Conservation (phyloP, 2,797 vertebrate genomes). For the Rachycentron canadum region DNA sequence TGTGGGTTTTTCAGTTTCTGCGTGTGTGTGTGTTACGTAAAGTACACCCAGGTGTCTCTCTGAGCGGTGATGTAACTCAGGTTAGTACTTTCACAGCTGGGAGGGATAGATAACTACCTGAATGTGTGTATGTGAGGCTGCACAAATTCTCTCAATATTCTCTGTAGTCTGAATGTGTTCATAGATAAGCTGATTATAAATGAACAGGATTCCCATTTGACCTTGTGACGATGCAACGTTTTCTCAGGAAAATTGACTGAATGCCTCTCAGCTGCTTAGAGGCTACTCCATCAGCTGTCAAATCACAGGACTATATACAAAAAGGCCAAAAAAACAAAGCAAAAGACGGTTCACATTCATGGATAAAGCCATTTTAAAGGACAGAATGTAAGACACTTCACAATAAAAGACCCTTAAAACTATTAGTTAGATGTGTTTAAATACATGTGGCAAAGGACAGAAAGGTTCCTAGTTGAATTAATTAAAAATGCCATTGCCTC, state of each 20-base stretch:
- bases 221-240: conserved; percentile 43
- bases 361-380: background rate
- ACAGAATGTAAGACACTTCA: background rate
- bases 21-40: conserved; percentile 52
- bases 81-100: conserved; percentile 64
- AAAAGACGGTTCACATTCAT: conserved; percentile 18
- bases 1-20: background rate
- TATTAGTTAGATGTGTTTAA: background rate
- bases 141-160: conserved; percentile 39
- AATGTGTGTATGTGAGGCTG: conserved; percentile 11
- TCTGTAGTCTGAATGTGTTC: conserved; percentile 40
- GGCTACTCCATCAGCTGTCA: conserved; percentile 23
- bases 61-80: conserved; percentile 63
- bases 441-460: background rate
- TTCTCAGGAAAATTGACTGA: conserved; percentile 47
- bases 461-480: too few species aligned
- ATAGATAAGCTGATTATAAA: conserved; percentile 57
- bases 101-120: conserved; percentile 58
- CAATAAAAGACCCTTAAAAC: background rate
- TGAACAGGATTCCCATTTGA: conserved; percentile 52
- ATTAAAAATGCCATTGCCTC: background rate
- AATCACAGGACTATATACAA: conserved; percentile 25
- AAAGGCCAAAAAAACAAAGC: background rate
- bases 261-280: conserved; percentile 22
- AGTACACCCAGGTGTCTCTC: conserved; percentile 65